Evolutionary conservation across 2,888 invertebrate genomes (phyloP).

Genomic region (Smittia sp.): DNA sequence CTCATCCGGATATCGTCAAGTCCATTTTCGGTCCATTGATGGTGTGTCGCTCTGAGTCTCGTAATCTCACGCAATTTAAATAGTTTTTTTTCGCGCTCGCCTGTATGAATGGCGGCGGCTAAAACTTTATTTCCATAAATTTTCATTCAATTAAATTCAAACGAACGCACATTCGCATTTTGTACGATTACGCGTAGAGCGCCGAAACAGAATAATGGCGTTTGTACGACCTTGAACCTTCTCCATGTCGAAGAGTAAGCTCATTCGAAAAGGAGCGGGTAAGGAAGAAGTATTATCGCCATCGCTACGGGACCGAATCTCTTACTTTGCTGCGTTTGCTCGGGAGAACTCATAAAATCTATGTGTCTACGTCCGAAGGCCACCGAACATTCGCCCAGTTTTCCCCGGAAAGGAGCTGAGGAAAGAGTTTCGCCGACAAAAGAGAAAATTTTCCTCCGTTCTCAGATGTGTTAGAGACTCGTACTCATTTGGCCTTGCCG

Average conservation of each 20-base stretch:
- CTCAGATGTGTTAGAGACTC: not conserved
- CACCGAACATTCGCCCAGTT: not conserved
- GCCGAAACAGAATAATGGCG: constrained; percentile 28
- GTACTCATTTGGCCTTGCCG: not conserved
- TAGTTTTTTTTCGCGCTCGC: not conserved
- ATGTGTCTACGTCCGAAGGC: constrained; percentile 6
- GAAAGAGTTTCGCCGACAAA: not conserved
- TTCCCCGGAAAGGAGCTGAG: not conserved
- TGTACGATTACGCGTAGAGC: constrained; percentile 30
- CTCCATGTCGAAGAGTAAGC: not conserved
- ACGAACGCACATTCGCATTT: not conserved
- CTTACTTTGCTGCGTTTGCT: not conserved
- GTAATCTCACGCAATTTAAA: not conserved
- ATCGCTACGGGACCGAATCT: not conserved
- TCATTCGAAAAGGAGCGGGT: not conserved
- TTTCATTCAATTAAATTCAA: constrained; percentile 8
- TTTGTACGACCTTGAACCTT: constrained; percentile 40
- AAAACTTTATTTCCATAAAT: constrained; percentile 4
- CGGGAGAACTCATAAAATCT: not conserved
- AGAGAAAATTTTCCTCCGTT: not conserved
- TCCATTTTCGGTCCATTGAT: not conserved
- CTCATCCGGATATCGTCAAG: not conserved
- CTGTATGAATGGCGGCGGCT: not conserved
- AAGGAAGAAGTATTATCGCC: not conserved
- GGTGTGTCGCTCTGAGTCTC: not conserved